These are phyloP conservation scores for Vanacampus margaritifer DNA, from an alignment of 2,113 vertebrate genomes.

Conservation along the genomic window DNA sequence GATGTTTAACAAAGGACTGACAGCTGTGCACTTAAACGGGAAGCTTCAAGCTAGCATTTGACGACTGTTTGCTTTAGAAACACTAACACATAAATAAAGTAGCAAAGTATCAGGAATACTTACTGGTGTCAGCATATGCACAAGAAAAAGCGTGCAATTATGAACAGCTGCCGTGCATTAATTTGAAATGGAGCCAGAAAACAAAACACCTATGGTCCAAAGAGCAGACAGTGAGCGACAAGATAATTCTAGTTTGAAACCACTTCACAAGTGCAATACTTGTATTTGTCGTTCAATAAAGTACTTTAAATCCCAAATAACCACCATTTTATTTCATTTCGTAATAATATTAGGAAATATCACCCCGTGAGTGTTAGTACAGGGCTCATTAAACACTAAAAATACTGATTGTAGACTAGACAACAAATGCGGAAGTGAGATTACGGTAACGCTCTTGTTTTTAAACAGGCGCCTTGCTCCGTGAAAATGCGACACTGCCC, in stretches of 20 bases:
- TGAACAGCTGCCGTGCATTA: neutral
- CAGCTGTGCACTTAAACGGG: neutral
- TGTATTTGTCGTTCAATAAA: neutral
- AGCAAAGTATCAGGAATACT: neutral
- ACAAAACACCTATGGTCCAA: neutral
- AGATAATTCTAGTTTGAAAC: neutral
- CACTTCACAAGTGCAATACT: neutral
- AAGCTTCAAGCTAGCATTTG: conserved; percentile 13
- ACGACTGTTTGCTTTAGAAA: neutral
- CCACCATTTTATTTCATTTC: neutral
- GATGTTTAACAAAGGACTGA: neutral
- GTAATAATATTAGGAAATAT: neutral
- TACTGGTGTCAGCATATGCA: neutral
- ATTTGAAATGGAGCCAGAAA: conserved; percentile 2
- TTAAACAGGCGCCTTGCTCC: too few species aligned
- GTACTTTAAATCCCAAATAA: neutral
- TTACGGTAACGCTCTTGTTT: neutral
- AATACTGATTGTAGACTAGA: neutral
- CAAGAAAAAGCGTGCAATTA: neutral
- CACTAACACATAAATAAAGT: neutral
- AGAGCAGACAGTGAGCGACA: neutral
- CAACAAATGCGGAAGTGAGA: conserved; percentile 11
- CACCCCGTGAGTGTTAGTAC: neutral
- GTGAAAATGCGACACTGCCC: neutral
- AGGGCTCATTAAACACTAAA: too few species aligned